Base-by-base conservation (phyloP, 2,888 invertebrate species). In the Thereva nobilitata region DNA sequence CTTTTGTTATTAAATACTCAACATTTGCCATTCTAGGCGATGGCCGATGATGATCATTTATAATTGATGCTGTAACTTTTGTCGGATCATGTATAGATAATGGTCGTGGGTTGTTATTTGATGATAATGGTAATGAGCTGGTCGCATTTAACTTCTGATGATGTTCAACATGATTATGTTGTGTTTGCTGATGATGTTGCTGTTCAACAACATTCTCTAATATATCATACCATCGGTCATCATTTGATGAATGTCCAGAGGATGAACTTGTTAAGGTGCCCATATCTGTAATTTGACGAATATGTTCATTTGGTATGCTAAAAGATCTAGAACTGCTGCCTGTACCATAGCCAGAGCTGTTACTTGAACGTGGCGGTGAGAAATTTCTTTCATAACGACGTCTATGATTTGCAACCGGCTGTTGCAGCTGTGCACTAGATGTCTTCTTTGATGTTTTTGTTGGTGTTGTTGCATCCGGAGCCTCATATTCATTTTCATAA, bases 281-380 rank as follows among this genome's bases (percentile, higher is more conserved):
- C 82, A 71, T 80, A 76, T 71, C 74, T 10, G 68, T 69, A 56
- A 68, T 67, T 10, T 57, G 67, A 7, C 70, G 70, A 8, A 70
- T 63, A 52, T 72, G 71, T 6, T 73, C 72, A 64, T 71, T 72
- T 42, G 70, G 73, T 44, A 77, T 79, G 66, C 77, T 78, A 69
- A 81, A 81, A 34, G 83, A 82, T 70, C 81, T 79, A 64, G 81
- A 81, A 69, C 82, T 83, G 72, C 82, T 82, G 4, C 91, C 92
- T 5, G 92, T 92, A 67, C 92, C 92, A 77, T 93, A 93, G 4
- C 92, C 92, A 44, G 91, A 91, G 82, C 91, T 91, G 77, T 90
- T 91, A 74, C 89, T 89, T 70, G 92, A 89, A 74, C 91, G 85
- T 61, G 92, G 92, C 55, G 92, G 92, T 53, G 88, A 87, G 79